Conservation (phyloP, 2,113 vertebrate genomes). For the Myrmecobius fasciatus region DNA sequence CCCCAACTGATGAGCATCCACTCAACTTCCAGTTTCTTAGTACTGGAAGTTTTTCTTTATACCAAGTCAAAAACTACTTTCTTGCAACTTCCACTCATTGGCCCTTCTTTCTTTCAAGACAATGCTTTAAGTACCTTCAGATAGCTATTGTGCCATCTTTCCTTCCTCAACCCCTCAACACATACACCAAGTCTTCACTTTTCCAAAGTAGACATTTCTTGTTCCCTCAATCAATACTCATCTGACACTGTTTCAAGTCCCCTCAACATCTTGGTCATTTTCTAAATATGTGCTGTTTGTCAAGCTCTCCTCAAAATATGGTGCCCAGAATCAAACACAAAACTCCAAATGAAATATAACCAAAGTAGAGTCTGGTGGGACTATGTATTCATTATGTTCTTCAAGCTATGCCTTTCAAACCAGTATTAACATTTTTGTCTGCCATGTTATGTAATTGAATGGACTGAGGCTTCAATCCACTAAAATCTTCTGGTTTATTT, state of each 20-base stretch:
- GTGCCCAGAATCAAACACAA: background rate
- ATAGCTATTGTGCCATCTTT: background rate
- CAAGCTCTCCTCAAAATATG: background rate
- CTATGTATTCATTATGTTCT: background rate
- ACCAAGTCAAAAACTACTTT: background rate
- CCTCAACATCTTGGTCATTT: background rate
- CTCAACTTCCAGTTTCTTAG: no score
- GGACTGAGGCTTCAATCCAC: background rate
- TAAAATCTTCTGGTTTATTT: background rate
- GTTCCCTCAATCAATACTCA: background rate
- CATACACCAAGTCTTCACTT: background rate
- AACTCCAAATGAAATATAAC: background rate
- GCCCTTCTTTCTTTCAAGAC: background rate
- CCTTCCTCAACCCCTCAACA: background rate
- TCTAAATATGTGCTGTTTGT: background rate
- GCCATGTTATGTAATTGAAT: background rate
- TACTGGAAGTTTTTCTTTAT: background rate
- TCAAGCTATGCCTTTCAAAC: background rate
- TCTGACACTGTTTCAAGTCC: background rate
- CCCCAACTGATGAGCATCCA: no score
- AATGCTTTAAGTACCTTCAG: background rate
- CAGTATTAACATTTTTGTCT: background rate
- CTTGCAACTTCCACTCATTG: background rate
- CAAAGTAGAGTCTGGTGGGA: background rate
- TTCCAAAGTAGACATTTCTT: background rate